Conservation (phyloP, 2,797 vertebrate genomes). For the Bovichtus variegatus region DNA sequence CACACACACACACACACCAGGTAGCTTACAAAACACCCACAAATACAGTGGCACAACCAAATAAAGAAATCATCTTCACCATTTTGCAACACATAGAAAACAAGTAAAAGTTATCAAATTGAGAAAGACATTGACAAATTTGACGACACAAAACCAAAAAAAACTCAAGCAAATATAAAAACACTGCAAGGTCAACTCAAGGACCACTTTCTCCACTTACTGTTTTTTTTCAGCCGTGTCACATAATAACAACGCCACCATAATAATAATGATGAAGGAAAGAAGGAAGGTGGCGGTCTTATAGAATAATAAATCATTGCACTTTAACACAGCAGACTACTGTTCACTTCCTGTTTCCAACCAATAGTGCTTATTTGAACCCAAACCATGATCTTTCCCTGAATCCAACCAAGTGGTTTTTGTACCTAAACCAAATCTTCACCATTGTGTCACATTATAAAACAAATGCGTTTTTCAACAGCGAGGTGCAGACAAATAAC, state of each 20-base stretch:
- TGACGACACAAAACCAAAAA: neutral
- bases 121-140: neutral
- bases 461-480: neutral
- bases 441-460: neutral
- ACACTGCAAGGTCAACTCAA: neutral
- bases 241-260: neutral
- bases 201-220: neutral
- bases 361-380: neutral
- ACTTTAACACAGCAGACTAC: neutral
- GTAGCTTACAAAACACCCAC: constrained; percentile 2
- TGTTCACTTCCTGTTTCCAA: neutral
- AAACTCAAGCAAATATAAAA: neutral
- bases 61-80: neutral
- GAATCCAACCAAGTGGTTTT: neutral
- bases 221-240: neutral
- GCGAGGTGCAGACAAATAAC: neutral
- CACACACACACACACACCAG: neutral
- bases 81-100: constrained; percentile 17
- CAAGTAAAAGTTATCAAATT: constrained; percentile 1
- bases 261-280: neutral
- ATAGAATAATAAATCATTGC: neutral
- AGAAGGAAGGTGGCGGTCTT: neutral
- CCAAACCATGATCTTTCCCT: neutral
- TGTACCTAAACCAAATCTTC: neutral
- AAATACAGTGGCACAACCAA: neutral